These are phyloP conservation scores for Sus cebifrons DNA, from an alignment of 2,797 vertebrate genomes.

Conservation along the genomic window DNA sequence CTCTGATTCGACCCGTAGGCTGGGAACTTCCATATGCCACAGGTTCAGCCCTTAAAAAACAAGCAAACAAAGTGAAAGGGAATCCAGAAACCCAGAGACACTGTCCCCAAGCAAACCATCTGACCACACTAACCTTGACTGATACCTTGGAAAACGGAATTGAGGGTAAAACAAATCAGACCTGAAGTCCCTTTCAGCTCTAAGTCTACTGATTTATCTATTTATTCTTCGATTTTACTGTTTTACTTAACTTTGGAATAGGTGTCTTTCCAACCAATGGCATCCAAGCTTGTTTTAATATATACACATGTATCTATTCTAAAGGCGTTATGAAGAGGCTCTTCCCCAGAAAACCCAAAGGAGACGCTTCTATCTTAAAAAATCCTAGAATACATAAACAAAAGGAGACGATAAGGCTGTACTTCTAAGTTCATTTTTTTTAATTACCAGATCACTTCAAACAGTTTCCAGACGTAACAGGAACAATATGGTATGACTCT, in stretches of 20 bases:
- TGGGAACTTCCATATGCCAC: too few relatives aligned
- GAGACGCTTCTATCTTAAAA: conserved; percentile 60
- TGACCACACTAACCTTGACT: background rate
- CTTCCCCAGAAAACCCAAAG: background rate
- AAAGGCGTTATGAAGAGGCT: background rate
- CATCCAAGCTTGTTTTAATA: background rate
- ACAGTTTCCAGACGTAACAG: conserved; percentile 88
- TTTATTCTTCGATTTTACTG: background rate
- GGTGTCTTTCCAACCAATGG: background rate
- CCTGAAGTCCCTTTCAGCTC: background rate
- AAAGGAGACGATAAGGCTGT: conserved; percentile 77
- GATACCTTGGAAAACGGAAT: background rate
- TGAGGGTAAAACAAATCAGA: background rate
- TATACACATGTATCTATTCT: background rate
- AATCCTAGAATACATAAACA: conserved; percentile 45
- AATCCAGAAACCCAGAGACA: fast-evolving
- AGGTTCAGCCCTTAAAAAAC: too few relatives aligned
- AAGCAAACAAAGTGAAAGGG: background rate
- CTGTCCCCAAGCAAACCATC: background rate
- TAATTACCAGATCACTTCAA: conserved; percentile 88
- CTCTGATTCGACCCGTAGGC: too few relatives aligned
- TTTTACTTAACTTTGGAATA: background rate
- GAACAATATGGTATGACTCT: conserved; percentile 89
- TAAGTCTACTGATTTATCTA: background rate
- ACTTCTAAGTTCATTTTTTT: conserved; percentile 81